phyloP scores from a whole-genome alignment of 2,113 vertebrate species.

The Mesembrinibis cayennensis region DNA sequence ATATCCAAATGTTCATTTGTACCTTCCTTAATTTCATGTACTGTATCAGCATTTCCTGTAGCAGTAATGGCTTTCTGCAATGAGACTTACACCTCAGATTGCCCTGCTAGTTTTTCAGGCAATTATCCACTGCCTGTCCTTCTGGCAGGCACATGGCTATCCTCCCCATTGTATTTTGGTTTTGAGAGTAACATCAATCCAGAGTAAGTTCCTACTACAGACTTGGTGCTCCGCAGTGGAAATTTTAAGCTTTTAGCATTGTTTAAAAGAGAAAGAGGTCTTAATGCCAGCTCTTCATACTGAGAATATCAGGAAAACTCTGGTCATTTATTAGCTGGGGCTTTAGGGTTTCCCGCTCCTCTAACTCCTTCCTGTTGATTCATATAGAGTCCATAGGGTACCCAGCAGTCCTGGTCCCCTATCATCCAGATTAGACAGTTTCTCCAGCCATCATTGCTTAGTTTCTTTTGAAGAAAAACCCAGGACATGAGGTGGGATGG shows the following conservation, averaged over 20 bases:
- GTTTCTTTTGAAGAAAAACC: not conserved
- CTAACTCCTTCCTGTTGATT: not conserved
- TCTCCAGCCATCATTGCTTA: not conserved
- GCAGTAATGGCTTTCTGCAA: slow-evolving; percentile 9
- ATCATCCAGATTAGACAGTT: not conserved
- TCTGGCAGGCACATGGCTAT: not conserved
- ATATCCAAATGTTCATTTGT: slow-evolving; percentile 38
- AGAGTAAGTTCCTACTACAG: not conserved
- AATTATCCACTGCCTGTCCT: not conserved
- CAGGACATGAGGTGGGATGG: not conserved
- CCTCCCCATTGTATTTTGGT: not conserved
- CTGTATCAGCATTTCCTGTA: slow-evolving; percentile 26
- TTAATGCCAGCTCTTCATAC: not conserved
- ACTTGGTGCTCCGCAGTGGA: not conserved
- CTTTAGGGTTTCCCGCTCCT: not conserved
- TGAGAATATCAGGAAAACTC: not conserved
- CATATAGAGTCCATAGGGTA: not conserved
- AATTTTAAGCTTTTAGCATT: not conserved
- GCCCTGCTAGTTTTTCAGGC: not conserved
- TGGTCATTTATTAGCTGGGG: not conserved
- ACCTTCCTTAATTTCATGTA: slow-evolving; percentile 36
- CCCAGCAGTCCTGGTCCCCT: accelerated
- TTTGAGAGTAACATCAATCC: not conserved
- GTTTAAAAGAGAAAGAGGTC: not conserved
- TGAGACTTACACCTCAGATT: not conserved